These are phyloP conservation scores for Lithobates sylvaticus DNA, from an alignment of 2,797 vertebrate species.

Conservation along the genomic window DNA sequence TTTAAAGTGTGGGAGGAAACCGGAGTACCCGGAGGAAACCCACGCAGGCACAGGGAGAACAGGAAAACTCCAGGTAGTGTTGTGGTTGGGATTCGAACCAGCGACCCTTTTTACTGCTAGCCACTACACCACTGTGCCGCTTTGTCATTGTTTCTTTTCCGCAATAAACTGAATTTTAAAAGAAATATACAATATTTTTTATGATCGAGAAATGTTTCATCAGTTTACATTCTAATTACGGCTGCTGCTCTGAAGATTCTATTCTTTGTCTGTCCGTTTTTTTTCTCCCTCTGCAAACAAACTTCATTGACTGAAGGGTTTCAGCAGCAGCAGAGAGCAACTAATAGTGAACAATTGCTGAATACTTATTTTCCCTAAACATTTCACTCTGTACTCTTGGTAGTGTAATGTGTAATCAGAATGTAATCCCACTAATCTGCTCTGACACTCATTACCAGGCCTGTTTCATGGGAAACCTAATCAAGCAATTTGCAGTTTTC, in stretches of 20 bases:
- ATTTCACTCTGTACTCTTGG: background rate
- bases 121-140: too few species aligned
- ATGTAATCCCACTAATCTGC: constrained; percentile 38
- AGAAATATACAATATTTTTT: too few species aligned
- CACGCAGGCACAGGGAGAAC: too few species aligned
- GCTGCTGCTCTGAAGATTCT: background rate
- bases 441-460: constrained; percentile 14
- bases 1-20: too few species aligned
- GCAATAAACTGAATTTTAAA: too few species aligned
- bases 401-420: constrained; percentile 20
- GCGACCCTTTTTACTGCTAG: too few species aligned
- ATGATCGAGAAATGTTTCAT: too few species aligned
- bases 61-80: too few species aligned
- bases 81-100: too few species aligned
- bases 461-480: constrained; percentile 40
- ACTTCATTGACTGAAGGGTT: background rate
- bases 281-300: background rate
- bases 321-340: background rate
- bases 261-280: background rate
- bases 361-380: constrained; percentile 25
- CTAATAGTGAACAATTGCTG: constrained; percentile 16
- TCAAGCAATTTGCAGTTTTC: constrained; percentile 28
- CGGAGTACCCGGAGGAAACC: too few species aligned
- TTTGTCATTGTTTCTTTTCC: too few species aligned
- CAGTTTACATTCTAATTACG: too few species aligned